These are phyloP conservation scores for Ornithorhynchus anatinus DNA, from an alignment of 2,113 vertebrate species.

Conservation along the genomic window DNA sequence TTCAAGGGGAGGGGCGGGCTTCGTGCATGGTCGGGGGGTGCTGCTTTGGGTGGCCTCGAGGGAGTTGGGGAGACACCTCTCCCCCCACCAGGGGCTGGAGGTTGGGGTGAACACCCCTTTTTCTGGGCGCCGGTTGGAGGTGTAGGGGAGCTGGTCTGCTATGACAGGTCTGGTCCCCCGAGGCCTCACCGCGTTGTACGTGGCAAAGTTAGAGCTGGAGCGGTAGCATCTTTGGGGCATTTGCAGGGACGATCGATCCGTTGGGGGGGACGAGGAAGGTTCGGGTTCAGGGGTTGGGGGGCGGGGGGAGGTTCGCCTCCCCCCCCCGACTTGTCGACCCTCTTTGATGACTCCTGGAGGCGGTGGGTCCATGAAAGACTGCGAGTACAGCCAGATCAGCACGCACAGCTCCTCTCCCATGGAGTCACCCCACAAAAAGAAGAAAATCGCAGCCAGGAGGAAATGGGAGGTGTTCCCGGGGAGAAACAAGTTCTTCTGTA, in stretches of 20 bases:
- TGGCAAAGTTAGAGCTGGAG: conserved; percentile 47
- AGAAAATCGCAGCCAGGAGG: conserved; percentile 78
- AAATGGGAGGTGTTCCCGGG: conserved; percentile 98
- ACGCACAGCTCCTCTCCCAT: conserved; percentile 94
- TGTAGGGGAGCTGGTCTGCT: conserved; percentile 23
- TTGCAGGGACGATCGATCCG: conserved; percentile 30
- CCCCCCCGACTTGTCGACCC: conserved; percentile 60
- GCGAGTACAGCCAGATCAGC: conserved; percentile 97
- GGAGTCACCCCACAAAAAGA: conserved; percentile 95
- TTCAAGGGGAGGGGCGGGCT: background rate
- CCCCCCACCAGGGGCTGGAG: background rate
- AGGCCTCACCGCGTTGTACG: conserved; percentile 53
- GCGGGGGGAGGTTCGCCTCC: conserved; percentile 68
- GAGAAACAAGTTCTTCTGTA: conserved; percentile 96
- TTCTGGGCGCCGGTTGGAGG: conserved; percentile 10
- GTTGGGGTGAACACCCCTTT: too few species aligned
- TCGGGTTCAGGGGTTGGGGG: conserved; percentile 57
- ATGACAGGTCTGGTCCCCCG: conserved; percentile 54
- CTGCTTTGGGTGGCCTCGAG: background rate
- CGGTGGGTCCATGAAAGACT: conserved; percentile 95
- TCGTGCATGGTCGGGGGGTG: background rate
- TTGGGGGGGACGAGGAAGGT: conserved; percentile 44
- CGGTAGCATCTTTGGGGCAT: conserved; percentile 45
- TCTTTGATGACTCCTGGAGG: conserved; percentile 91
- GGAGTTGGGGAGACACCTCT: conserved; percentile 5